Evolutionary conservation across 2,797 vertebrate genomes (phyloP).

Genomic region (Pogoniulus pusillus): DNA sequence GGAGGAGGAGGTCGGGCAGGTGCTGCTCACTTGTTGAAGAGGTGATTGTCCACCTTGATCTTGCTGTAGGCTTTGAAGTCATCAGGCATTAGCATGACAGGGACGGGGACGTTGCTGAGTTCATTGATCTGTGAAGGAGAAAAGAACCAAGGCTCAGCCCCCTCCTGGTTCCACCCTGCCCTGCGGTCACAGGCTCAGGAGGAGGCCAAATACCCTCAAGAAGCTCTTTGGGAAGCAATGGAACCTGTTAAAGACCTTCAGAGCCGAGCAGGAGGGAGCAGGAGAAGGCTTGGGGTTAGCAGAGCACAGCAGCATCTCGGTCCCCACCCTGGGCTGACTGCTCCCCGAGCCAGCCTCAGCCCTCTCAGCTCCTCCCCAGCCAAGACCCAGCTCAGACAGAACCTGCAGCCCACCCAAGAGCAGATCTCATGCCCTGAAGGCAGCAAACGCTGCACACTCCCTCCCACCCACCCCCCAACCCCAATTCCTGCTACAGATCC

Average conservation of each 20-base stretch:
- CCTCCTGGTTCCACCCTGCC: too few relatives aligned
- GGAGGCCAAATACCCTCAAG: not conserved
- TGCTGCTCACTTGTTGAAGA: conserved; percentile 93
- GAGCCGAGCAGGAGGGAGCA: not conserved
- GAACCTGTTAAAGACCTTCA: not conserved
- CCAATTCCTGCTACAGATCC: not conserved
- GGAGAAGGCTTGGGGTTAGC: not conserved
- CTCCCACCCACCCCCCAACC: too few relatives aligned
- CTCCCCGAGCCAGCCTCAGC: not conserved
- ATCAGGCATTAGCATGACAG: conserved; percentile 96
- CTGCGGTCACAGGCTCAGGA: rapidly evolving
- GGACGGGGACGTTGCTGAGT: conserved; percentile 92
- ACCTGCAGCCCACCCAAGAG: not conserved
- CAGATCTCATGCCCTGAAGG: not conserved
- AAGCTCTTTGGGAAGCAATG: not conserved
- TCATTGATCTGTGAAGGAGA: conserved; percentile 90
- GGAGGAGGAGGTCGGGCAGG: not conserved
- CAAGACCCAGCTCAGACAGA: not conserved
- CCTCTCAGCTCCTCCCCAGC: not conserved
- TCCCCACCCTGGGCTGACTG: rapidly evolving
- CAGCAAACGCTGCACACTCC: not conserved
- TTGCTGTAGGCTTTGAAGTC: conserved; percentile 98
- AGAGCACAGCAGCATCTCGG: not conserved
- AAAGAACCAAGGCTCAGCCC: not conserved
- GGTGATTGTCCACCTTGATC: conserved; percentile 98